Percentiles rank a stretch among this genome's conserved stretches.
Conservation (phyloP, 2,797 vertebrate genomes). For the Dryobates pubescens region DNA sequence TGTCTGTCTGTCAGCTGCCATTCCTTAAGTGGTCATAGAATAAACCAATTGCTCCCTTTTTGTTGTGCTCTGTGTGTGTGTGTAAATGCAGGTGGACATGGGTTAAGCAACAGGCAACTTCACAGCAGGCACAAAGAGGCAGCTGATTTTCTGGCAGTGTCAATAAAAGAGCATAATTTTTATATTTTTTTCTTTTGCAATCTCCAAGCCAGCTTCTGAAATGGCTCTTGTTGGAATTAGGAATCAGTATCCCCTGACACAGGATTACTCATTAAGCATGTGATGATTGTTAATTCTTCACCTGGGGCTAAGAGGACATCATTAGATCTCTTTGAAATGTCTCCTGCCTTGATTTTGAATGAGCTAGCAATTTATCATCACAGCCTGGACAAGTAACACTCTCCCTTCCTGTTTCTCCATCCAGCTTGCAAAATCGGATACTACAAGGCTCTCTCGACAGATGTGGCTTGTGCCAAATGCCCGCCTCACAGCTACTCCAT, state of each 20-base stretch:
- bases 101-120: not conserved
- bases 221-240: conserved; percentile 48
- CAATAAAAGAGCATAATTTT: not conserved
- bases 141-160: conserved; percentile 54
- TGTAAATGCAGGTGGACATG: conserved; percentile 24
- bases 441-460: conserved; percentile 92
- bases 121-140: conserved; percentile 23
- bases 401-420: conserved; percentile 61
- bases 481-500: conserved; percentile 94
- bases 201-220: conserved; percentile 43
- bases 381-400: conserved; percentile 25
- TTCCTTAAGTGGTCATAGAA: conserved; percentile 68
- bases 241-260: conserved; percentile 26
- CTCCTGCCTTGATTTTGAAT: conserved; percentile 38
- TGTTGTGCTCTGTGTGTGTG: not conserved
- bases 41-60: conserved; percentile 33
- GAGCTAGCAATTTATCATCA: conserved; percentile 25
- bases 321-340: conserved; percentile 53
- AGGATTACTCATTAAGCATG: conserved; percentile 23
- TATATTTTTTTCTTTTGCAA: not conserved
- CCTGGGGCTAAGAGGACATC: conserved; percentile 49
- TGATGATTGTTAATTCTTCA: conserved; percentile 48
- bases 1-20: conserved; percentile 64
- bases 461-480: conserved; percentile 91
- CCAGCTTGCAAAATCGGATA: conserved; percentile 95